Conservation (phyloP, 2,113 vertebrate genomes). For the Atlantisia rogersi region DNA sequence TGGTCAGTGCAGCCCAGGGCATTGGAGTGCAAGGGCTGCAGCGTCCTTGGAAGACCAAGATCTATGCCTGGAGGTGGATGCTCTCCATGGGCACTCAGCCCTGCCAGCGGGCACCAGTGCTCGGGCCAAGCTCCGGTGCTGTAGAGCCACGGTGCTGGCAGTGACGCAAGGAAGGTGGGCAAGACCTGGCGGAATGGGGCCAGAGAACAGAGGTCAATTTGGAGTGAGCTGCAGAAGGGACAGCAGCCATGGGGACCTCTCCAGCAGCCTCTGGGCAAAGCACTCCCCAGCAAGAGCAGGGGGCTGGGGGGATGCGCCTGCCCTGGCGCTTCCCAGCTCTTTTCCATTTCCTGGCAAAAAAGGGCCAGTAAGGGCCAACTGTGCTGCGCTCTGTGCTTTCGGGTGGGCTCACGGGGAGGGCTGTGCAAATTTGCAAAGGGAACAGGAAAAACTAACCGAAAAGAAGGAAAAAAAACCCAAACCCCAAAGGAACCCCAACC, state of each 20-base stretch:
- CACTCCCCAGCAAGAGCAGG: neutral
- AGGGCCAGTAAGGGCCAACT: neutral
- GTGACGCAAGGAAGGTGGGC: neutral
- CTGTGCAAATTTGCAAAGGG: neutral
- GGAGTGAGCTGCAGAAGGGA: neutral
- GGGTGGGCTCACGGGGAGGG: neutral
- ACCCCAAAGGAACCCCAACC: neutral
- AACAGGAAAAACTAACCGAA: neutral
- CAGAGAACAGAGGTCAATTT: neutral
- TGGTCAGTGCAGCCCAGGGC: neutral
- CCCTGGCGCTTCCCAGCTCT: neutral
- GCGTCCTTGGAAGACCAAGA: constrained; percentile 6
- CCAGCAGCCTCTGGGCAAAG: neutral
- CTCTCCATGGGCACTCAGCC: neutral
- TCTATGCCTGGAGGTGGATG: neutral
- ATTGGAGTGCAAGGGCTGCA: neutral
- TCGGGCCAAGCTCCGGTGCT: fast-evolving
- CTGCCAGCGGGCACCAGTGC: fast-evolving
- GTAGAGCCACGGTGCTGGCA: neutral
- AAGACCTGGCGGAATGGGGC: neutral
- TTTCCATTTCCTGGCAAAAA: neutral
- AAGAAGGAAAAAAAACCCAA: neutral
- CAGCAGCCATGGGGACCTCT: neutral
- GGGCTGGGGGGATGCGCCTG: fast-evolving
- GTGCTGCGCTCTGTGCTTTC: neutral